phyloP scores from a whole-genome alignment of 2,113 vertebrate genomes.

The Ctenomys sociabilis region DNA sequence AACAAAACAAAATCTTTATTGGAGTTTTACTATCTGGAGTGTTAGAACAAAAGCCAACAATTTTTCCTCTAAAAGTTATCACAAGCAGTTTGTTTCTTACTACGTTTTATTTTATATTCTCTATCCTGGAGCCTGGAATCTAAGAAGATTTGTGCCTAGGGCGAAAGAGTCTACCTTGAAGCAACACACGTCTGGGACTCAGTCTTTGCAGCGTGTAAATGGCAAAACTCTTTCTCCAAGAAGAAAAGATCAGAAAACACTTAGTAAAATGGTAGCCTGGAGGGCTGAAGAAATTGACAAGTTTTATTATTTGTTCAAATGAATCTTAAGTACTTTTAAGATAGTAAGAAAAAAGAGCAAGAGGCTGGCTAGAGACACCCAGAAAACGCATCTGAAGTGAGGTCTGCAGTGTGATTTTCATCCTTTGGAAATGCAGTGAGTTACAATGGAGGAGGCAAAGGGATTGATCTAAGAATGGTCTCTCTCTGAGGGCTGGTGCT shows the following conservation, averaged over 20 bases:
- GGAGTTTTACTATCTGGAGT: neutral
- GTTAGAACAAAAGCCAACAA: neutral
- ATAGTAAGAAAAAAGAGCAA: neutral
- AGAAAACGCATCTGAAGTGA: neutral
- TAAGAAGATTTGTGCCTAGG: neutral
- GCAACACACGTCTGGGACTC: neutral
- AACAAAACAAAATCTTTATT: neutral
- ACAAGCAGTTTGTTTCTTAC: neutral
- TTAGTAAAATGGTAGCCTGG: neutral
- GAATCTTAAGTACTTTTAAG: neutral
- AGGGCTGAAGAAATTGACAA: neutral
- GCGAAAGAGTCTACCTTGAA: neutral
- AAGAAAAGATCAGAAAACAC: neutral
- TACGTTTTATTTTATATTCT: conserved; percentile 16
- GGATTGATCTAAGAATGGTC: neutral
- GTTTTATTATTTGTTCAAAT: conserved; percentile 40
- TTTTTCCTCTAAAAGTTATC: neutral
- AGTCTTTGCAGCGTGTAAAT: conserved; percentile 9
- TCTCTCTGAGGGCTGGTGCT: neutral
- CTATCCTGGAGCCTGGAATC: neutral
- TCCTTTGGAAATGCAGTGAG: neutral
- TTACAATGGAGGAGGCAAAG: neutral
- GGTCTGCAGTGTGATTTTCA: neutral
- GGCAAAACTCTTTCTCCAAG: neutral
- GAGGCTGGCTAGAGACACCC: neutral